phyloP scores from a whole-genome alignment of 2,797 vertebrate species.

The Crypturellus tataupa region DNA sequence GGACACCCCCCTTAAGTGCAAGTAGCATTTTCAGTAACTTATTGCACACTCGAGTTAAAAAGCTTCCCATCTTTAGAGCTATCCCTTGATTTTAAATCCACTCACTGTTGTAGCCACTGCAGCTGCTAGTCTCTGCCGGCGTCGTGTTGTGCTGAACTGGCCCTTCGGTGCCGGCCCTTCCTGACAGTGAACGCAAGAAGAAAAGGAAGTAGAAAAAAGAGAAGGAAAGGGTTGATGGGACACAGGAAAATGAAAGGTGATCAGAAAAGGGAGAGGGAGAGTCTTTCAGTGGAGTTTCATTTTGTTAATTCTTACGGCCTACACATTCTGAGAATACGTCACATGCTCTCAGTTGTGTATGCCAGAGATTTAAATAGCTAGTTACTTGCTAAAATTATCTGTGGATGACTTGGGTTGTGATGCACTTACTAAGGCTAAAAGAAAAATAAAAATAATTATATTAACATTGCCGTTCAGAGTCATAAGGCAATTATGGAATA shows the following conservation, averaged over 20 bases:
- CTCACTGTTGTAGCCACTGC: conserved; percentile 88
- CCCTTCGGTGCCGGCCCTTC: conserved; percentile 85
- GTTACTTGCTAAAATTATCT: neutral
- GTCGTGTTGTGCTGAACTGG: conserved; percentile 82
- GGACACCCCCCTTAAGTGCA: conserved; percentile 25
- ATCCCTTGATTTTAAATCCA: conserved; percentile 79
- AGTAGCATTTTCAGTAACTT: conserved; percentile 26
- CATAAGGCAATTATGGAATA: conserved; percentile 7
- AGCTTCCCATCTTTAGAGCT: conserved; percentile 67
- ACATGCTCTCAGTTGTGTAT: conserved; percentile 43
- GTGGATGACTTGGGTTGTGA: neutral
- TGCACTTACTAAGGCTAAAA: neutral
- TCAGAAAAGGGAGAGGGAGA: conserved; percentile 78
- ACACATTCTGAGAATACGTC: conserved; percentile 16
- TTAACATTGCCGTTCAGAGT: conserved; percentile 16
- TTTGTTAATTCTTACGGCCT: conserved; percentile 53
- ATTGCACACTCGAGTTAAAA: conserved; percentile 8
- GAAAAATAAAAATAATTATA: neutral
- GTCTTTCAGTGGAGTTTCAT: conserved; percentile 72
- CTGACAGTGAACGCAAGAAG: conserved; percentile 83
- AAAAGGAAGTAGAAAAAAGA: conserved; percentile 77
- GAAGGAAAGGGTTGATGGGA: conserved; percentile 60
- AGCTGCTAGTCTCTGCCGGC: conserved; percentile 85
- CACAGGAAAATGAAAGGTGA: conserved; percentile 69
- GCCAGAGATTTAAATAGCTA: neutral